phyloP scores from a whole-genome alignment of 1,140 invertebrate genomes.

The Cydia amplana region DNA sequence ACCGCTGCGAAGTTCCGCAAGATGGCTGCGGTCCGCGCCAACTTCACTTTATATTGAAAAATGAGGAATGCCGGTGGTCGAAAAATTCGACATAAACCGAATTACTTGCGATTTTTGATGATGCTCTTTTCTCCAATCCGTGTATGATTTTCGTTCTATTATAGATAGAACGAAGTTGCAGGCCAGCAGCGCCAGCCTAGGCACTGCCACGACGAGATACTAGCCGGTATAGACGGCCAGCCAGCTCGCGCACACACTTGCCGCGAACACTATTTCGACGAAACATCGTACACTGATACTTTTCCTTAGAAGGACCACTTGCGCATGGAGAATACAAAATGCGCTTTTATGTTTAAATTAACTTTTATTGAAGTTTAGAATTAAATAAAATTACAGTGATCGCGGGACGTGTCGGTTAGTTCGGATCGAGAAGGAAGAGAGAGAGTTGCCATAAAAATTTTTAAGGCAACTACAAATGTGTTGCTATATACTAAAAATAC shows the following conservation, averaged over 20 bases:
- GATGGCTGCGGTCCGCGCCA: neutral
- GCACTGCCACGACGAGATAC: neutral
- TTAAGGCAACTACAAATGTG: too few relatives aligned
- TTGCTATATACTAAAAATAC: too few relatives aligned
- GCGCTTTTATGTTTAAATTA: neutral
- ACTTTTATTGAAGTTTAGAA: too few relatives aligned
- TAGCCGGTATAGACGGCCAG: conserved; percentile 1
- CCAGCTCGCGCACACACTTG: neutral
- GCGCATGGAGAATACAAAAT: neutral
- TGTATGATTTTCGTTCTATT: neutral
- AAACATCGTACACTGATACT: neutral
- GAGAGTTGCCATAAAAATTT: too few relatives aligned
- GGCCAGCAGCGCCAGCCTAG: neutral
- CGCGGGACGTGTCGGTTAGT: too few relatives aligned
- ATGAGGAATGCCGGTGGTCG: neutral
- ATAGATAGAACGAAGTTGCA: neutral
- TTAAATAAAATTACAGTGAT: too few relatives aligned
- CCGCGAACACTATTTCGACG: neutral
- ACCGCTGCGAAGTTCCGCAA: neutral
- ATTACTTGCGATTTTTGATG: neutral
- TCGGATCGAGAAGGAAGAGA: too few relatives aligned
- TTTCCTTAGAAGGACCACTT: neutral
- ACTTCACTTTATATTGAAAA: neutral
- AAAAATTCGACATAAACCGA: neutral
- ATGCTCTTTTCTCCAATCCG: neutral